Conservation (phyloP, 2,888 invertebrate species). For the Stictocephala bisonia region DNA sequence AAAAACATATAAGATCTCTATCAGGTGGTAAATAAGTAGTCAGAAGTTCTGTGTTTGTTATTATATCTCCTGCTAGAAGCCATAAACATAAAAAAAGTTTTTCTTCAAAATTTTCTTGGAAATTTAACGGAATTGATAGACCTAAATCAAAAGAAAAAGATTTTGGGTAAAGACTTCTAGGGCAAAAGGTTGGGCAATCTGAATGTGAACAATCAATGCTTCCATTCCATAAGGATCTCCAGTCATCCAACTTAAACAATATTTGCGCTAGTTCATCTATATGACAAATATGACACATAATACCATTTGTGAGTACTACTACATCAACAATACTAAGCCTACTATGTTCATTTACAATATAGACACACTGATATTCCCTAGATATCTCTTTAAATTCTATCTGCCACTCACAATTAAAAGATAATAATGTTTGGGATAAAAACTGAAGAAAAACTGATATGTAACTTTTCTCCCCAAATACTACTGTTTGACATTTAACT, state of each 20-base stretch:
- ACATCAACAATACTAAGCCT: no score
- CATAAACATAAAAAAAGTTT: slow-evolving; percentile 62
- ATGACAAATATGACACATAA: not conserved
- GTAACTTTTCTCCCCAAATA: slow-evolving; percentile 7
- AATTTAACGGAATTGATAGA: slow-evolving; percentile 55
- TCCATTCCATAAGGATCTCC: slow-evolving; percentile 47
- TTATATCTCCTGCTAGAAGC: slow-evolving; percentile 62
- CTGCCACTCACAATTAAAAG: not conserved
- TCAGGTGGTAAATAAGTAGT: slow-evolving; percentile 61
- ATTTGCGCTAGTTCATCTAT: slow-evolving; percentile 44
- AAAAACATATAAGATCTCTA: slow-evolving; percentile 60
- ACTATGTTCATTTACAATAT: no score
- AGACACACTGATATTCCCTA: no score
- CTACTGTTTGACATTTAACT: not conserved
- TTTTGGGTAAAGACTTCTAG: slow-evolving; percentile 56
- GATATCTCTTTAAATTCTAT: no score
- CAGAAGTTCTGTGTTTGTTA: slow-evolving; percentile 62
- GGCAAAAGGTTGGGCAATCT: slow-evolving; percentile 16
- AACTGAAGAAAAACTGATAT: not conserved
- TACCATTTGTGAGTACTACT: not conserved
- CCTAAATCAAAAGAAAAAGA: slow-evolving; percentile 63
- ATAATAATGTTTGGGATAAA: not conserved
- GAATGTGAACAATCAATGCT: not conserved
- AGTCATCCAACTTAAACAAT: slow-evolving; percentile 45
- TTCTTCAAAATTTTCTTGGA: slow-evolving; percentile 55